Evolutionary conservation across 2,888 invertebrate species (phyloP), one percentile per base, ranked within the genome.

Genomic region (Eupithecia subfuscata): DNA sequence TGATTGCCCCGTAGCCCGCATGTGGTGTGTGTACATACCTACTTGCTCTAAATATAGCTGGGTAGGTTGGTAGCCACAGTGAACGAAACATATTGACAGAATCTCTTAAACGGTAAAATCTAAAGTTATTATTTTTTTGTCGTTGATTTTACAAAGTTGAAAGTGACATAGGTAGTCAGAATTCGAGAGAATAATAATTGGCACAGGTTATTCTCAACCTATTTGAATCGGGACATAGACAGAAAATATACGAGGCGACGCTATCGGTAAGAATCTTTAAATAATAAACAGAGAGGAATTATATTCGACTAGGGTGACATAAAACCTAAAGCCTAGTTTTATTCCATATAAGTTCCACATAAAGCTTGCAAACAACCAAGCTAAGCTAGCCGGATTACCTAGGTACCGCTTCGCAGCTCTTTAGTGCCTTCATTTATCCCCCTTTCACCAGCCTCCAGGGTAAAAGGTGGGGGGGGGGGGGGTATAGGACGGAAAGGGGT

Each of bases 401-500:
- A 22, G 22, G 12, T 70, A 43, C 65, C 40, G 30, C 74, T 52
- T 69, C 43, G 69, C 43, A 70, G 25, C 67, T 63, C 45, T 70
- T 52, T 37, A 48, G 37, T 65, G 72, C 67, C 67, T 67, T 43
- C 18, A 68, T 52, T 40, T 67, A 18, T n/a, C 67, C 11, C n/a
- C 25, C 16, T 45, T 22, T 45, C 14, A 12, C 18, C n/a, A 37
- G 37, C 18, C 5, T 30, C 64, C 45, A 56, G 60, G 72, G 37
- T 65, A 65, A 67, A 64, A 18, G 22, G 30, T 25, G 48, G 64
- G 52, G 34, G 56, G 45, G 22, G 25, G 65, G 52, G 70, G 25
- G 52, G 6, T 25, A 1, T 56, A 3, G 25, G 60, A 11, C 0
- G 60, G 14, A 25, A 72, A 68, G 25, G 43, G 67, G 72, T 60